Percentiles rank a stretch among this genome's conserved stretches.
phyloP scores from a whole-genome alignment of 2,888 invertebrate genomes.

The Plebejus argus region DNA sequence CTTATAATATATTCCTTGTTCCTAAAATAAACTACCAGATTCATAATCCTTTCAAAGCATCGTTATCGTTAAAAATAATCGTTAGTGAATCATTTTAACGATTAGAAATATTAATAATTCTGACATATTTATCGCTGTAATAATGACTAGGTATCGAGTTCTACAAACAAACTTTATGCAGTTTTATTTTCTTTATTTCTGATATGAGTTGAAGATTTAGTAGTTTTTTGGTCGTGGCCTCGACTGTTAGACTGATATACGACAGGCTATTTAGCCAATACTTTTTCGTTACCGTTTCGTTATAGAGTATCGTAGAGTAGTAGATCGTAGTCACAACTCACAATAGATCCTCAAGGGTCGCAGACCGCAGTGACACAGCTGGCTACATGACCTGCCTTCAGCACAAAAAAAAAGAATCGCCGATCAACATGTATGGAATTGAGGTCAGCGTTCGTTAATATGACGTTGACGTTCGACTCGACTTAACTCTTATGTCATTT shows the following conservation, averaged over 20 bases:
- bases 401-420: too few species aligned
- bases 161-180: conserved; percentile 1
- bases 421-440: too few species aligned
- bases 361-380: too few species aligned
- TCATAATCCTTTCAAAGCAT: background rate
- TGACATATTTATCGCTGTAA: conserved; percentile 17
- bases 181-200: conserved; percentile 16
- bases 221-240: background rate
- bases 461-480: too few species aligned
- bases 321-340: too few species aligned
- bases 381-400: too few species aligned
- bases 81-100: background rate
- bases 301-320: too few species aligned
- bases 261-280: too few species aligned
- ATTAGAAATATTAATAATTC: conserved; percentile 5
- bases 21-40: background rate
- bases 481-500: too few species aligned
- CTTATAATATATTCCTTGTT: background rate
- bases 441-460: too few species aligned
- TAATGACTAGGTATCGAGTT: conserved; percentile 26
- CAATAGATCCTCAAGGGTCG: too few species aligned
- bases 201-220: background rate
- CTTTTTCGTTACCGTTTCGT: too few species aligned
- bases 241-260: background rate
- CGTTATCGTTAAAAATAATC: conserved; percentile 2